A percentile compares a stretch with the other conserved stretches of the same genome.
Conservation (phyloP, 2,888 invertebrate species). For the Syritta pipiens region DNA sequence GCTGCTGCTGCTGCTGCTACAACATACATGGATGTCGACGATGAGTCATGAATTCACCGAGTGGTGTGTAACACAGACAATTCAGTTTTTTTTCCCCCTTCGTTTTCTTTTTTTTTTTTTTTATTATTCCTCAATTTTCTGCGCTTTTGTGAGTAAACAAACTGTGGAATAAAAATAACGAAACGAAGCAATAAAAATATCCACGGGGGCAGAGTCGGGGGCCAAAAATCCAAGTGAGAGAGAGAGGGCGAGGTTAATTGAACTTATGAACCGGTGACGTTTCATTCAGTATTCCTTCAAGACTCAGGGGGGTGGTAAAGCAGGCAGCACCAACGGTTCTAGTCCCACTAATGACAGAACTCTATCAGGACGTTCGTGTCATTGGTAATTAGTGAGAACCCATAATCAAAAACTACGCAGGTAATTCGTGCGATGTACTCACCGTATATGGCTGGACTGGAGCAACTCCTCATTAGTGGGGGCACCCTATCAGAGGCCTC, state of each 20-base stretch:
- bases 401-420: slow-evolving; percentile 21
- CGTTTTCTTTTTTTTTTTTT: slow-evolving; percentile 23
- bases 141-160: slow-evolving; percentile 69
- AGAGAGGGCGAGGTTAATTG: slow-evolving; percentile 53
- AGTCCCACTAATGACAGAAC: no score
- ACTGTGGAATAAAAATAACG: slow-evolving; percentile 66
- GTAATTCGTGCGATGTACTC: slow-evolving; percentile 70
- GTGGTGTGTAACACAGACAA: slow-evolving; percentile 65
- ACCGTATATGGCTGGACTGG: slow-evolving; percentile 81
- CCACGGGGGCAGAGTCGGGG: slow-evolving; percentile 40
- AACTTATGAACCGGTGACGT: slow-evolving; percentile 67
- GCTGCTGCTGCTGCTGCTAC: slow-evolving; percentile 45
- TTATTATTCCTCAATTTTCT: slow-evolving; percentile 55
- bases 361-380: slow-evolving; percentile 55
- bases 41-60: slow-evolving; percentile 66
- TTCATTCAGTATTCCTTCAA: slow-evolving; percentile 42
- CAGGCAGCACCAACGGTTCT: no score
- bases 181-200: slow-evolving; percentile 57
- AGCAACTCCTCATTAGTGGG: slow-evolving; percentile 80
- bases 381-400: slow-evolving; percentile 30
- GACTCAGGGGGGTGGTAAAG: no score
- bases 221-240: slow-evolving; percentile 32
- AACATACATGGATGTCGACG: slow-evolving; percentile 56
- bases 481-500: slow-evolving; percentile 80
- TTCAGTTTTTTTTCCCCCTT: slow-evolving; percentile 36